phyloP scores from a whole-genome alignment of 2,113 vertebrate species.

The Chloebia gouldiae region DNA sequence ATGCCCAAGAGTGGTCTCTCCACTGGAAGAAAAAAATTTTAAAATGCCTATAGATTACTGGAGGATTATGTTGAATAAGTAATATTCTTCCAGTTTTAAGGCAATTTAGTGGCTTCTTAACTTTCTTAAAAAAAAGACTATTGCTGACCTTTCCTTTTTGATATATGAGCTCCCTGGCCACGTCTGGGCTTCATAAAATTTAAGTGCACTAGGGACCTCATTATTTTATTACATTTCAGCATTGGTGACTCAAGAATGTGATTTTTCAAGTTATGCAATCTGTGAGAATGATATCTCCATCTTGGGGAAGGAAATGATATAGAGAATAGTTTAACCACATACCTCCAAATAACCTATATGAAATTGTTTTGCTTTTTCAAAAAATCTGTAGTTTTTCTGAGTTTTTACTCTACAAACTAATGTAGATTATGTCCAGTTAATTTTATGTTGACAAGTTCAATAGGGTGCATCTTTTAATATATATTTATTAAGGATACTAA shows the following conservation, averaged over 20 bases:
- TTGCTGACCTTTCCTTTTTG: conserved; percentile 14
- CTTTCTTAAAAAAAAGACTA: background rate
- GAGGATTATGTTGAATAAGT: background rate
- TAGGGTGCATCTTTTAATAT: background rate
- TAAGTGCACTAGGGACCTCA: background rate
- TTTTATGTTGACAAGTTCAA: background rate
- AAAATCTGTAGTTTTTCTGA: background rate
- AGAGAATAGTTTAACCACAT: background rate
- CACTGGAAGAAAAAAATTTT: background rate
- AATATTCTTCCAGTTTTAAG: background rate
- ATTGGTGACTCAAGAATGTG: background rate
- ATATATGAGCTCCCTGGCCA: background rate
- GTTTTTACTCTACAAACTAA: background rate
- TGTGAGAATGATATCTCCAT: background rate
- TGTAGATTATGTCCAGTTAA: background rate
- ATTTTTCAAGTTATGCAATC: background rate
- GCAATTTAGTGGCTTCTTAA: background rate
- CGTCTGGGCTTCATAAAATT: background rate
- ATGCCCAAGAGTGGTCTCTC: background rate
- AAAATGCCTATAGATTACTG: background rate
- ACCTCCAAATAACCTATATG: background rate
- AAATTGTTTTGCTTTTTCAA: background rate
- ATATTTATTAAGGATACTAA: background rate
- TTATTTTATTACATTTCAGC: conserved; percentile 10
- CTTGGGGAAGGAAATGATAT: background rate